Base-by-base conservation (phyloP, 2,888 invertebrate genomes). In the Cephus runcator region DNA sequence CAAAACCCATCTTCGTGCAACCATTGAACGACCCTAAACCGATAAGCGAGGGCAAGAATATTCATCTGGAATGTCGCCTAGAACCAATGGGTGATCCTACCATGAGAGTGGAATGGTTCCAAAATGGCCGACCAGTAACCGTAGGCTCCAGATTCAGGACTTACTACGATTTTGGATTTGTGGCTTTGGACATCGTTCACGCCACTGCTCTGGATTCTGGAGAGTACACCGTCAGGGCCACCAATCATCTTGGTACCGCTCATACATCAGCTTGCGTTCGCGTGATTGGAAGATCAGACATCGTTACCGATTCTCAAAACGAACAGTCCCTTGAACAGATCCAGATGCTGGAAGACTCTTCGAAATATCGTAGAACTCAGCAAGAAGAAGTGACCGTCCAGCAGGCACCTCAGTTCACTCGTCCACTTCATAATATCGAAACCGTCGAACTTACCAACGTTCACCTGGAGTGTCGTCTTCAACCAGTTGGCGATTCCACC, bases 51-150 rank as follows among this genome's bases (percentile, higher is more conserved):
- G 97, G 97, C 73, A 96, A 96, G 90, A 97, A 97, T 88, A 96
- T 98, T 88, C 98, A 98, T 88, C 93, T 98, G 73, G 98, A 98
- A 92, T 98, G 98, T 88, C 95, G 98, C 75, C 92, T 98, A 84
- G 97, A 98, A 90, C 98, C 98, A 3, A 97, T 98, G 96, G 98
- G 98, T 71, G 98, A 98, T 91, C 98, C 98, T 9, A 97, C 98
- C 0, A 97, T 98, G 97, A 94, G 97, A 87, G 98, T 98, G 0
- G 97, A 98, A 92, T 98, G 98, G 98, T 98, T 96, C 94, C 97
- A 97, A 88, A 98, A 99, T 92, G 98, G 98, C 36, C 95, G 95
- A 87, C 94, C 97, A 12, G 95, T 97, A 30, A 97, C 98, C 40
- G 96, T 97, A 69, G 97, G 97, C 73, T 97, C 97, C 73, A 95